A percentile compares a stretch with the other conserved stretches of the same genome.
phyloP scores from a whole-genome alignment of 1,140 invertebrate species.

The Samia ricini region DNA sequence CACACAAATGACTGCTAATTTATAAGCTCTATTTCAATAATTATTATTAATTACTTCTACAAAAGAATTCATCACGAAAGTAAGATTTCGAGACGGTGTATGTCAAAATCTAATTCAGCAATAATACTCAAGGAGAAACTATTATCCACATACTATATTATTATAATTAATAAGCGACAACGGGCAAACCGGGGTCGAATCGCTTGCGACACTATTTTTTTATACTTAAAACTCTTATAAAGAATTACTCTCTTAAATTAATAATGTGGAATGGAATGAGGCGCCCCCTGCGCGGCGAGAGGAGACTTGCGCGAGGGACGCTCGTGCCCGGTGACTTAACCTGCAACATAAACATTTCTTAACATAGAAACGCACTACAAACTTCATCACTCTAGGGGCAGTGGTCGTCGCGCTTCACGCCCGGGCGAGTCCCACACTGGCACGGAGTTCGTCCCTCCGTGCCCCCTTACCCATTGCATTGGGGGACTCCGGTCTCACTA shows the following conservation, averaged over 20 bases:
- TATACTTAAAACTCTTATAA: conserved; percentile 66
- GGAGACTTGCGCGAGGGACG: conserved; percentile 47
- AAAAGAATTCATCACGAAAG: conserved; percentile 50
- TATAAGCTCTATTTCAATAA: conserved; percentile 52
- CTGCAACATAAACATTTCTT: conserved; percentile 39
- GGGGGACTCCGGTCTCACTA: too few relatives aligned
- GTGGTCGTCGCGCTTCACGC: too few relatives aligned
- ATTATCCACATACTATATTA: conserved; percentile 74
- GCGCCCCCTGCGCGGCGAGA: conserved; percentile 54
- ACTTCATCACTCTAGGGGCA: too few relatives aligned
- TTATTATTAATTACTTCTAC: conserved; percentile 47
- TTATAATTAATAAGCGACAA: conserved; percentile 61
- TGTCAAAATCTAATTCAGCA: conserved; percentile 68
- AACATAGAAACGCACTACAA: conserved; percentile 1
- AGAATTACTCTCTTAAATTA: conserved; percentile 71
- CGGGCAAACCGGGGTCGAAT: conserved; percentile 39
- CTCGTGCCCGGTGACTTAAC: conserved; percentile 71
- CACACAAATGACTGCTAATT: conserved; percentile 28
- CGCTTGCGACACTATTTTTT: conserved; percentile 53
- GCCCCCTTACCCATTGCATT: too few relatives aligned
- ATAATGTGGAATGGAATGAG: conserved; percentile 73
- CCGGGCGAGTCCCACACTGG: too few relatives aligned
- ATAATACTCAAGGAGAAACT: conserved; percentile 75
- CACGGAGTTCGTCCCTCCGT: too few relatives aligned
- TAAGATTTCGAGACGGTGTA: conserved; percentile 48